phyloP scores from a whole-genome alignment of 2,113 vertebrate species.

The Indicator indicator region DNA sequence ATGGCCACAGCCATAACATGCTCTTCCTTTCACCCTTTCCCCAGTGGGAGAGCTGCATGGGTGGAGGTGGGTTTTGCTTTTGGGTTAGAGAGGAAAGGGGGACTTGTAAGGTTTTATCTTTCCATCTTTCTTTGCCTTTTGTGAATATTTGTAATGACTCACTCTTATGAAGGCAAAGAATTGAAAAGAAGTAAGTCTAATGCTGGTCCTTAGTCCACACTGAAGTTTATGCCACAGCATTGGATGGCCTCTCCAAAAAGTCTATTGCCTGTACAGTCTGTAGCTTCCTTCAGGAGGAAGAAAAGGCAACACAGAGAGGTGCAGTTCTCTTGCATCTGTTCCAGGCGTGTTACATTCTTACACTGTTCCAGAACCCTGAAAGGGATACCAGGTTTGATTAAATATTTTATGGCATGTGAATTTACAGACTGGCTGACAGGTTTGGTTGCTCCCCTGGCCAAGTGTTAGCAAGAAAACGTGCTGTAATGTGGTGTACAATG shows the following conservation, averaged over 20 bases:
- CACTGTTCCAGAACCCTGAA: not conserved
- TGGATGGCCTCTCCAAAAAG: not conserved
- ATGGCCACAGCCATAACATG: accelerated
- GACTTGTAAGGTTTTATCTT: not conserved
- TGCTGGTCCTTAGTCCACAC: not conserved
- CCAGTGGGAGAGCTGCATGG: not conserved
- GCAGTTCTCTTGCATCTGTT: not conserved
- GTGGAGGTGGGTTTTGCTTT: not conserved
- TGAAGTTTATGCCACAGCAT: not conserved
- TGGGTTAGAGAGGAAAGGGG: not conserved
- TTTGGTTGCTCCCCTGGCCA: not conserved
- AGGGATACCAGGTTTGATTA: not conserved
- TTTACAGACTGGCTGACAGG: not conserved
- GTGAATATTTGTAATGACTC: not conserved
- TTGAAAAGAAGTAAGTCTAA: not conserved
- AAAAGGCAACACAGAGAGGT: not conserved
- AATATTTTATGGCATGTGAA: not conserved
- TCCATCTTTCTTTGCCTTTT: not conserved
- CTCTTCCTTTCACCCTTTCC: not conserved
- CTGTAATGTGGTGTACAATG: not conserved
- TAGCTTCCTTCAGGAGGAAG: not conserved
- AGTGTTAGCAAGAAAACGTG: accelerated
- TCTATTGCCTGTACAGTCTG: not conserved
- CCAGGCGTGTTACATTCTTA: not conserved
- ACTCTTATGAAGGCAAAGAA: not conserved